A percentile compares a stretch with the other conserved stretches of the same genome.
phyloP scores from a whole-genome alignment of 2,888 invertebrate genomes.

The Netelia virgata region DNA sequence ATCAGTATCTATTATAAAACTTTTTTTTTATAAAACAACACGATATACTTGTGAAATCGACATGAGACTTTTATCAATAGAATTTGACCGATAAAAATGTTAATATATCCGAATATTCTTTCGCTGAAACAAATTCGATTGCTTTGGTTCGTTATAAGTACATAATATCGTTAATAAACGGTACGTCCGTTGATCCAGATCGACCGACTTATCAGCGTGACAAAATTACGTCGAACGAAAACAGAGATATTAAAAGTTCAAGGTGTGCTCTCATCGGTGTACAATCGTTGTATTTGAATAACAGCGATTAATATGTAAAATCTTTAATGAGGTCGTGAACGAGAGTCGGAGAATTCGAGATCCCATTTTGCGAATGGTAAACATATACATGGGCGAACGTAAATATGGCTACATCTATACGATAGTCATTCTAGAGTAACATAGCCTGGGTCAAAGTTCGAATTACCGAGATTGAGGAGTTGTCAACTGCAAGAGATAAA shows the following conservation, averaged over 20 bases:
- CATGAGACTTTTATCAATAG: too few species aligned
- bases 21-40: too few species aligned
- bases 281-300: slow-evolving; percentile 9
- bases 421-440: neutral
- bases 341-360: neutral
- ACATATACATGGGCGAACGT: neutral
- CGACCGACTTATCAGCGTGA: neutral
- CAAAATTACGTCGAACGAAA: neutral
- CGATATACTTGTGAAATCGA: neutral
- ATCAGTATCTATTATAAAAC: neutral
- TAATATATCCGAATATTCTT: too few species aligned
- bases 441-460: slow-evolving; percentile 42
- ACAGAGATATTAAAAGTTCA: neutral
- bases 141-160: neutral
- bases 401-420: neutral
- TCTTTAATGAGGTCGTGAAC: neutral
- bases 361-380: neutral
- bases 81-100: too few species aligned
- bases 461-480: slow-evolving; percentile 19
- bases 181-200: neutral
- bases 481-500: slow-evolving; percentile 23
- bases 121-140: too few species aligned
- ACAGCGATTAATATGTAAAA: slow-evolving; percentile 12
- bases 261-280: neutral
- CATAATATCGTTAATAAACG: neutral